Conservation (phyloP, 2,888 invertebrate species). For the Drosophila anomalata region DNA sequence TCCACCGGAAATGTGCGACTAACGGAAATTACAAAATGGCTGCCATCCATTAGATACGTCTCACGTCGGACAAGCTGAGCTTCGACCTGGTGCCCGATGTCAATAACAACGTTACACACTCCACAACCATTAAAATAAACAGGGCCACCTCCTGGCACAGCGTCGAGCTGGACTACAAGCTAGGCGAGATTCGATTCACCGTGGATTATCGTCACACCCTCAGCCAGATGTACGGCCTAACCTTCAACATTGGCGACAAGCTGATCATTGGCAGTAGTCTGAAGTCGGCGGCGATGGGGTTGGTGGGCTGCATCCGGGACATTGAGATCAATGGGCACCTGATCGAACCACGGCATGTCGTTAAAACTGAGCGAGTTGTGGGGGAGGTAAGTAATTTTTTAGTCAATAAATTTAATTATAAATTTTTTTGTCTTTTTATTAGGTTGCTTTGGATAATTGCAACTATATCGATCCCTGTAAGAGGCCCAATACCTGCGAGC, state of each 20-base stretch:
- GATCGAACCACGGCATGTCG: constrained; percentile 92
- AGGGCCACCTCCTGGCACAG: constrained; percentile 92
- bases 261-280: constrained; percentile 92
- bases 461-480: constrained; percentile 95
- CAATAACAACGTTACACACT: constrained; percentile 90
- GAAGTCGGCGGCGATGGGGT: constrained; percentile 89
- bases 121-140: constrained; percentile 92
- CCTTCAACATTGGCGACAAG: constrained; percentile 88
- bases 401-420: neutral
- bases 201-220: constrained; percentile 91
- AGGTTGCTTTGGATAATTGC: constrained; percentile 94
- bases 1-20: constrained; percentile 72
- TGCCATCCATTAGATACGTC: constrained; percentile 86
- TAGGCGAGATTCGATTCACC: constrained; percentile 89
- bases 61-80: constrained; percentile 93
- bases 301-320: constrained; percentile 96
- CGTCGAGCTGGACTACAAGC: constrained; percentile 90
- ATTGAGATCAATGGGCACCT: constrained; percentile 92
- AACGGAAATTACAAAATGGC: constrained; percentile 78
- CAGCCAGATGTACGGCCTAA: constrained; percentile 87
- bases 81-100: constrained; percentile 91
- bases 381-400: constrained; percentile 86
- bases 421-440: no score
- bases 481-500: constrained; percentile 95
- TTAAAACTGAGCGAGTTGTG: constrained; percentile 92